Conservation (phyloP, 2,888 invertebrate genomes). For the Caenorhabditis japonica region DNA sequence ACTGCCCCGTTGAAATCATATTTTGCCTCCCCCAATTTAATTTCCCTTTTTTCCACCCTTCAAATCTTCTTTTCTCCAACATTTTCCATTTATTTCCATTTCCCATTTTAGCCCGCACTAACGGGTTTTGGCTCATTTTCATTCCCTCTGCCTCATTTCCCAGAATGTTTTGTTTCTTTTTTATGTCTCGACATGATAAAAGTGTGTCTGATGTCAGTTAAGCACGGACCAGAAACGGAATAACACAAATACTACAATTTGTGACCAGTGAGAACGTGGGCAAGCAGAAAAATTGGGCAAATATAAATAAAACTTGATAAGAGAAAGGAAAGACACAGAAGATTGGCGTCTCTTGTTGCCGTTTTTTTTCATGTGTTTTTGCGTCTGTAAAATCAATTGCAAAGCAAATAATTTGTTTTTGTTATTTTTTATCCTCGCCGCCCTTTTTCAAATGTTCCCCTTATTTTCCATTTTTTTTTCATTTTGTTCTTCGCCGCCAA, state of each 20-base stretch:
- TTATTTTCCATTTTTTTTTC: background rate
- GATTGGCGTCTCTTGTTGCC: too few species aligned
- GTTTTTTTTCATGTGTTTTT: too few species aligned
- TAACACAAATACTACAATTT: conserved; percentile 36
- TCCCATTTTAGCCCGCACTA: too few species aligned
- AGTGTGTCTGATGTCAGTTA: too few species aligned
- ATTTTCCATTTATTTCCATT: background rate
- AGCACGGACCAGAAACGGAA: conserved; percentile 19
- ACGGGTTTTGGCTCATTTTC: too few species aligned
- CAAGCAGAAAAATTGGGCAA: conserved; percentile 12
- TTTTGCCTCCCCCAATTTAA: background rate
- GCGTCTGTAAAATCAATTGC: background rate
- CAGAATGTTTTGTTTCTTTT: too few species aligned
- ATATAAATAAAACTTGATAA: conserved; percentile 46
- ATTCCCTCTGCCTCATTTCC: too few species aligned
- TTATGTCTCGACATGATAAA: too few species aligned
- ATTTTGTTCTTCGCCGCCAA: background rate
- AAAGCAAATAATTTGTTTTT: conserved; percentile 7
- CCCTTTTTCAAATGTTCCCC: background rate
- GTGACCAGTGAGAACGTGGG: conserved; percentile 7
- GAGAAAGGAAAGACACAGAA: conserved; percentile 8
- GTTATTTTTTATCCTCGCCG: background rate
- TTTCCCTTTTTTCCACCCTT: conserved; percentile 1
- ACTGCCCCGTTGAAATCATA: too few species aligned
- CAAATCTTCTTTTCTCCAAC: background rate